Evolutionary conservation across 2,113 vertebrate genomes (phyloP).

Genomic region (Dipodomys ordii): DNA sequence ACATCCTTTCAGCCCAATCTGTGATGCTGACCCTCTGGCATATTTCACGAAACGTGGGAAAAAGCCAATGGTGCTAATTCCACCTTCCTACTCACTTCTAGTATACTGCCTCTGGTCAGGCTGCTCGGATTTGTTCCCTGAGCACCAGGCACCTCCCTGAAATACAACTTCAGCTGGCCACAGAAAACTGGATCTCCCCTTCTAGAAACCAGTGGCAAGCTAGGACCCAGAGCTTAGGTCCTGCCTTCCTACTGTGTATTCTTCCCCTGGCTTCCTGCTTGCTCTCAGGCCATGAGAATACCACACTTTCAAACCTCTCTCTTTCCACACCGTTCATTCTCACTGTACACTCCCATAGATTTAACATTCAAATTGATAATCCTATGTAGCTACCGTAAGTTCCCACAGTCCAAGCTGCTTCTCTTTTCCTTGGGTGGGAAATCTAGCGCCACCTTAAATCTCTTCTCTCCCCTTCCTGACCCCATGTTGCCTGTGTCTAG

Average conservation of each 20-base stretch:
- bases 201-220: background rate
- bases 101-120: fast-evolving
- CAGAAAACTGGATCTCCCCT: background rate
- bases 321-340: background rate
- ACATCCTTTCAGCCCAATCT: no score
- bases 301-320: background rate
- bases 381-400: background rate
- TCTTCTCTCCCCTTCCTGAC: background rate
- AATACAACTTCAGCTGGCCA: background rate
- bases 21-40: background rate
- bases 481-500: background rate
- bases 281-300: background rate
- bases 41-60: background rate
- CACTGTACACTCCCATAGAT: no score
- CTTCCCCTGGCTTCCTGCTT: background rate
- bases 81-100: background rate
- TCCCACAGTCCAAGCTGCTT: background rate
- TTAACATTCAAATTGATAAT: background rate
- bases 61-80: fast-evolving
- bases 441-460: no score
- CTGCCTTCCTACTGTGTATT: background rate
- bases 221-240: background rate
- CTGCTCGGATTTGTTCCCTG: background rate
- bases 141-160: background rate
- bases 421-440: background rate